Base-by-base conservation (phyloP, 2,888 invertebrate genomes). In the Pandemis cinnamomeana region DNA sequence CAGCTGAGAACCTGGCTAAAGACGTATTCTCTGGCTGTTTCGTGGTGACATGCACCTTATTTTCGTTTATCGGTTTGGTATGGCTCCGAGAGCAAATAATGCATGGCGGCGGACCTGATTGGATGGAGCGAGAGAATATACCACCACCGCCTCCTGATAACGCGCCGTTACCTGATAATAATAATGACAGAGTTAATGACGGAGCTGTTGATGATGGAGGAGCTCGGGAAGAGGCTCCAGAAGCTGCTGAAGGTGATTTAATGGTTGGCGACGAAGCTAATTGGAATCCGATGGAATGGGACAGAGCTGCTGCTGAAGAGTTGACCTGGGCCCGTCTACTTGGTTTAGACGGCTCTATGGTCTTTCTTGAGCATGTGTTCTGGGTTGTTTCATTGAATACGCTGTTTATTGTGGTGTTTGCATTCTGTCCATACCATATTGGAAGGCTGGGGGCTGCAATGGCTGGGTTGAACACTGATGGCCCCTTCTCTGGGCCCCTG, bases 241-340 rank as follows among this genome's bases (percentile, higher is more conserved):
- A 92, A 80, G 86, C 85, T 62, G 89, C 81, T 36, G 95, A 94
- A 83, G 95, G 73, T 15, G 73, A 96, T 81, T 91, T 95, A 42
- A 87, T 95, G 79, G 96, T 95, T 48, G 96, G 96, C 5, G 97
- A 97, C 84, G 97, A 97, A 83, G 97, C 96, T 76, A 99, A 99
- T 84, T 99, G 99, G 99, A 99, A 99, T 90, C 99, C 99, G 0
- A 98, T 99, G 95, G 99, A 99, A 86, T 99, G 99, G 99, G 99
- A 99, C 86, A 95, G 99, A 77, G 99, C 99, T 0, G 99, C 99
- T 0, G 98, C 98, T 11, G 99, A 99, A 86, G 99, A 99, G 88
- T 93, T 99, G 42, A 99, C 99, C 0, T 99, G 99, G 99, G 99
- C 99, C 87, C 95, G 99, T 78, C 94, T 99, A 7, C 95, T 99